Conservation (phyloP, 2,888 invertebrate species). For the Ernsta delagoae region DNA sequence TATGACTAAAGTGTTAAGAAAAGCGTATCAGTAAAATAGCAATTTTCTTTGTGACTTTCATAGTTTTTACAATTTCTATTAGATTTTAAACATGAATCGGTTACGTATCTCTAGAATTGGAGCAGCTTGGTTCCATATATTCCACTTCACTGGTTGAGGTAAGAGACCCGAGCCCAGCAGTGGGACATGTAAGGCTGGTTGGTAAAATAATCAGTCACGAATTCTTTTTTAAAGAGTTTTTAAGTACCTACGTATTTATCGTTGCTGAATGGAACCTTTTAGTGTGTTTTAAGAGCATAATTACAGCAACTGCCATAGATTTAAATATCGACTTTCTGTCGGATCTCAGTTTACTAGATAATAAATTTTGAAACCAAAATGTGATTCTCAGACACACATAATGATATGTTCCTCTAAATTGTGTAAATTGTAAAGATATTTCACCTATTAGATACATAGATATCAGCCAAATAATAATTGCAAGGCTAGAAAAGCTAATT, state of each 20-base stretch:
- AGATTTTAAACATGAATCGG: not conserved
- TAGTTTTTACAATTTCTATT: not conserved
- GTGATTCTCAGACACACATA: slow-evolving; percentile 23
- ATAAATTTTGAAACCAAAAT: not conserved
- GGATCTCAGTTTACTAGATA: no score
- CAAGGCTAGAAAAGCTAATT: slow-evolving; percentile 20
- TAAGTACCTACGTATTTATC: no score
- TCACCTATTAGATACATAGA: slow-evolving; percentile 1
- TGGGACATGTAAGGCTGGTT: no score
- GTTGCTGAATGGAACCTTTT: no score
- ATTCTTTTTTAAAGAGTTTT: no score
- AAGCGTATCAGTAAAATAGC: not conserved
- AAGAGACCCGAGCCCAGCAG: no score
- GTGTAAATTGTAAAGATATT: slow-evolving; percentile 1
- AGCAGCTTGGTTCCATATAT: no score
- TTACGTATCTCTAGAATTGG: no score
- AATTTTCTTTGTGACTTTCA: not conserved
- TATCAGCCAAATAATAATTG: slow-evolving; percentile 19
- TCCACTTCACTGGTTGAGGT: no score
- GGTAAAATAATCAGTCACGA: no score
- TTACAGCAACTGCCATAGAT: not conserved
- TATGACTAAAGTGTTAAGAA: not conserved
- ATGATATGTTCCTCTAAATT: slow-evolving; percentile 33
- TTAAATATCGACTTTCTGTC: no score
- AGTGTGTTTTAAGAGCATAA: not conserved